These are phyloP conservation scores for Rhipidura dahli DNA, from an alignment of 2,113 vertebrate species.

Conservation along the genomic window DNA sequence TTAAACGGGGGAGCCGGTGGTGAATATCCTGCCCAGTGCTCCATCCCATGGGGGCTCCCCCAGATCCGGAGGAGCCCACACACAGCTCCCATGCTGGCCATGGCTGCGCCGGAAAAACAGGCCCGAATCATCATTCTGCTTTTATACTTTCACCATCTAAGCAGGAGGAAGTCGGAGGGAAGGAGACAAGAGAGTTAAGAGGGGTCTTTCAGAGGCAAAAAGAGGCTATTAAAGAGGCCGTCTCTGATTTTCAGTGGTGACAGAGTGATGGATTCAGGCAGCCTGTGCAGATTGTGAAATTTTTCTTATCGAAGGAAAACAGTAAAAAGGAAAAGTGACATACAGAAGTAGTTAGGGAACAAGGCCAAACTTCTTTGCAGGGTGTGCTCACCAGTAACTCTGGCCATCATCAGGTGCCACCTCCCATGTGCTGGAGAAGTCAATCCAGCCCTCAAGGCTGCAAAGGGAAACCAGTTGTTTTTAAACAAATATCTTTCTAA, in stretches of 20 bases:
- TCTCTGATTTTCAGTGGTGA: neutral
- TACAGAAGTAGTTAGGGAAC: neutral
- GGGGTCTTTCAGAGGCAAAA: neutral
- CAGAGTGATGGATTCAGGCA: neutral
- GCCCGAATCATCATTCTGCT: neutral
- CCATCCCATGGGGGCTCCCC: neutral
- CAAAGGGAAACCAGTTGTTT: neutral
- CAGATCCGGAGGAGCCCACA: neutral
- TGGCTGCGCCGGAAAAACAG: accelerated
- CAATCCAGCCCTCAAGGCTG: neutral
- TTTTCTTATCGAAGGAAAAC: neutral
- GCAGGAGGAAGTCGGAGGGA: neutral
- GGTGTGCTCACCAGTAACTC: neutral
- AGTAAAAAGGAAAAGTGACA: neutral
- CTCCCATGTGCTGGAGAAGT: neutral
- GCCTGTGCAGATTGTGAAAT: neutral
- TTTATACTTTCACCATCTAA: neutral
- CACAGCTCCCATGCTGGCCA: accelerated
- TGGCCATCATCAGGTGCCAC: neutral
- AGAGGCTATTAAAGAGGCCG: neutral
- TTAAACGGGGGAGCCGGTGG: neutral
- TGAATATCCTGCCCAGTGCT: neutral
- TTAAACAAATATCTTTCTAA: neutral
- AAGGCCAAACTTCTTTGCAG: neutral
- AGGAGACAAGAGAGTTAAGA: neutral